Evolutionary conservation across 2,888 invertebrate species (phyloP), one percentile per base, ranked within the genome.

Genomic region (Eristalis pertinax): DNA sequence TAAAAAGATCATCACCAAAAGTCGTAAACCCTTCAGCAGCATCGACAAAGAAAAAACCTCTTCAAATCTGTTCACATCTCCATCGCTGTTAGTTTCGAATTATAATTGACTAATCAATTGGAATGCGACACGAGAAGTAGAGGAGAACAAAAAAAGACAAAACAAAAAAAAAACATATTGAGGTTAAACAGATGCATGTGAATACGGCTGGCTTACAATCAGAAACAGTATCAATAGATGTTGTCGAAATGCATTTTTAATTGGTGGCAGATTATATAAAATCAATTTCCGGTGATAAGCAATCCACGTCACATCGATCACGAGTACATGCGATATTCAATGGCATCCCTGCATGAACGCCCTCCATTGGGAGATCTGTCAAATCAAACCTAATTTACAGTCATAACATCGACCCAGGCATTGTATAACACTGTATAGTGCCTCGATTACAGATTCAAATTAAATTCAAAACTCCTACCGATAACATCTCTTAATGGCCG

Each of bases 61-160:
- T 10, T 50, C 50, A 19, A 50, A 43, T n/a, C n/a, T n/a, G 4
- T 7, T 50, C 43, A 50, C 43, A 50, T 50, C 32, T 2, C n/a
- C 41, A 8, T 63, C 22, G 50, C 22, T 43, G 43, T 56, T 74
- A 10, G 35, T 56, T 74, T 74, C 26, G 10, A 56, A 74, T 50
- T n/a, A 56, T 64, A 74, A 74, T 69, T 69, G 68, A 69, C 69
- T 22, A 77, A 77, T 77, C 63, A 62, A 56, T 77, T 50, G 77
- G 62, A 77, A 77, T 77, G 69, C 35, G 50, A 69, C 62, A 64
- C 74, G 63, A 73, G 62, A 29, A 56, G 32, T 22, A 19, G 22
- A 32, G 19, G 4, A 15, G 22, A 64, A 35, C 10, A 24, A 2
- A 64, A 24, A 32, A 11, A 1, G 56, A 64, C 38, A 35, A 32